Evolutionary conservation across 2,113 vertebrate genomes (phyloP), one percentile per base, ranked within the genome.

Genomic region (Mirza zaza): DNA sequence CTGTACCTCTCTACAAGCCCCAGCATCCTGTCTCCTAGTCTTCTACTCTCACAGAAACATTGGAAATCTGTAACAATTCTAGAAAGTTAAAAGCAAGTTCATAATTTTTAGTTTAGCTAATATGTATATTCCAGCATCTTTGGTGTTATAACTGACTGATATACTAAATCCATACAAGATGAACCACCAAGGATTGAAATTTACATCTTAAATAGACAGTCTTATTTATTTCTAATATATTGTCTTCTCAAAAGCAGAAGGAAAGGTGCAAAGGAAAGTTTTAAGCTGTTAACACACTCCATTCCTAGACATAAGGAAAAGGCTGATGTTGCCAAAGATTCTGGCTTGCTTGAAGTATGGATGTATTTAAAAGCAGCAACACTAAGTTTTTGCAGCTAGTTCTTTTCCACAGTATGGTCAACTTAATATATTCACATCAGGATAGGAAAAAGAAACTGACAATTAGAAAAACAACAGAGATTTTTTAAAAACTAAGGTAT

Each of bases 181-280:
- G 21, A 55, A 8, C 59, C 48, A 6, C 29, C 71, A 79, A 75
- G 45, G 15, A 57, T 20, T 52, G 6, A 75, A 77, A 80, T 27
- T 63, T 61, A 32, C 83, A 91, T 67, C 11, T 68, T 34, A 91
- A 52, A 87, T 0, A 86, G 15, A 87, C 0, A 89, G 13, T 42
- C 36, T 91, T 67, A 18, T 11, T 48, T 55, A 52, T 83, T 94
- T 91, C n/a, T 59, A 61, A 83, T 63, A 48, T 8, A 68, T 13
- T 91, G 68, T 48, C 42, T 91, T 91, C 34, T 88, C n/a, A 88
- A 88, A 88, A 90, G 29, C 4, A 85, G 25, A 63, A 27, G 59
- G 59, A 63, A 63, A 63, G 2, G 2, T 34, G 1, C 18, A 27
- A 79, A 15, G 0, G 0, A 17, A 9, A 15, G 4, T 32, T 63